Evolutionary conservation across 2,797 vertebrate species (phyloP).

Genomic region (Oreochromis mossambicus): DNA sequence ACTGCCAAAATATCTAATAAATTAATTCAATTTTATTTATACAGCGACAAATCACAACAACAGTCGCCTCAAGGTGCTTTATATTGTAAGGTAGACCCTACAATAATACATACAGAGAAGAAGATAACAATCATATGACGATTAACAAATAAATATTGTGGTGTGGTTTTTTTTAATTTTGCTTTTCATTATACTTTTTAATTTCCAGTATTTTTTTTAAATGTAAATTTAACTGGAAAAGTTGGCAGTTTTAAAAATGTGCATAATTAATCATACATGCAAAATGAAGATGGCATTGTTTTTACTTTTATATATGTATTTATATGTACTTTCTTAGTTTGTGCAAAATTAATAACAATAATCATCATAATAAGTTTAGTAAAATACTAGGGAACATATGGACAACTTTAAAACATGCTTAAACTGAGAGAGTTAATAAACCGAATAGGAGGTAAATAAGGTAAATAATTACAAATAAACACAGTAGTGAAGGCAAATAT

Average conservation of each 20-base stretch:
- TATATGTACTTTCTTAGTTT: not conserved
- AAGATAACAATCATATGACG: not conserved
- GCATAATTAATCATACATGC: not conserved
- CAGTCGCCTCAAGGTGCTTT: rapidly evolving
- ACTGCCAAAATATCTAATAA: not conserved
- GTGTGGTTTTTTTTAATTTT: not conserved
- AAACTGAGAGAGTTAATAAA: not conserved
- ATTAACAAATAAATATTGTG: not conserved
- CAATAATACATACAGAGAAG: not conserved
- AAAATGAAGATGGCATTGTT: not conserved
- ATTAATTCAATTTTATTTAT: not conserved
- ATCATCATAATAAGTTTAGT: not conserved
- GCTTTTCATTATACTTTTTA: not conserved
- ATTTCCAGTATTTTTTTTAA: not conserved
- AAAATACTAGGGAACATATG: not conserved
- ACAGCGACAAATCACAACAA: not conserved
- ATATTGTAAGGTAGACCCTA: rapidly evolving
- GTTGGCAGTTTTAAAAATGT: not conserved
- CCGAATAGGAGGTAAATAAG: not conserved
- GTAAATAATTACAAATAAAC: not conserved
- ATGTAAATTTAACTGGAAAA: not conserved
- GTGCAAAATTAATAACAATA: not conserved
- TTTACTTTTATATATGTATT: not conserved
- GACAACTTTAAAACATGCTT: not conserved
- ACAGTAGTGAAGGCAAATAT: not conserved